Conservation (phyloP, 2,797 vertebrate species). For the Takifugu ocellatus region DNA sequence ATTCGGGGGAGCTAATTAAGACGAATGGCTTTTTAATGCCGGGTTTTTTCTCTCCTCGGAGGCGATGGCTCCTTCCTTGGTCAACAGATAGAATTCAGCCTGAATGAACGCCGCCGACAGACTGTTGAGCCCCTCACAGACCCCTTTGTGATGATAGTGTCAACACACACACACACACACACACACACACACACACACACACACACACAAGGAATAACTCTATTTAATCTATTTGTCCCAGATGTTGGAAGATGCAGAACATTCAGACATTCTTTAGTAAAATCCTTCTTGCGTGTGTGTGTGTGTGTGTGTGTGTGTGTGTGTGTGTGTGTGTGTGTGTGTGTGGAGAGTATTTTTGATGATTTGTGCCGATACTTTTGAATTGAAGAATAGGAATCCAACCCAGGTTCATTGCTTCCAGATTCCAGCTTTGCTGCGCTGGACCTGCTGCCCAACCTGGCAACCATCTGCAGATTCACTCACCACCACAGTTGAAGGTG, state of each 20-base stretch:
- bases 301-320: too few relatives aligned
- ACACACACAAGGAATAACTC: too few relatives aligned
- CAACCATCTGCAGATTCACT: too few relatives aligned
- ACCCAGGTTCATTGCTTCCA: too few relatives aligned
- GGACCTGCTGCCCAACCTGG: too few relatives aligned
- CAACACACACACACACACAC: not conserved
- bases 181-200: constrained; percentile 19
- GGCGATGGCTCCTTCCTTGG: constrained; percentile 16
- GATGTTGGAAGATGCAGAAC: not conserved
- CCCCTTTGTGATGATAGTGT: constrained; percentile 38
- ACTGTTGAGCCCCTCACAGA: constrained; percentile 19
- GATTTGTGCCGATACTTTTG: too few relatives aligned
- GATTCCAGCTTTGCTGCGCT: too few relatives aligned
- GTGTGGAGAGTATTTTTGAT: too few relatives aligned
- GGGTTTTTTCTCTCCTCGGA: constrained; percentile 9
- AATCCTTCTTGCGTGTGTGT: not conserved
- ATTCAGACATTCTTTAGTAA: constrained; percentile 10
- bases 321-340: too few relatives aligned
- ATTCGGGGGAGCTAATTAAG: constrained; percentile 53
- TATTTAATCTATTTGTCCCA: too few relatives aligned
- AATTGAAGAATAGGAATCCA: too few relatives aligned
- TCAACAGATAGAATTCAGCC: constrained; percentile 42
- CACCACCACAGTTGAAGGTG: too few relatives aligned
- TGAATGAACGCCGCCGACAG: constrained; percentile 44
- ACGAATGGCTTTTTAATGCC: constrained; percentile 60